Percentiles rank a stretch among this genome's conserved stretches.
Conservation (phyloP, 2,113 vertebrate species). For the Ceratotherium simum region DNA sequence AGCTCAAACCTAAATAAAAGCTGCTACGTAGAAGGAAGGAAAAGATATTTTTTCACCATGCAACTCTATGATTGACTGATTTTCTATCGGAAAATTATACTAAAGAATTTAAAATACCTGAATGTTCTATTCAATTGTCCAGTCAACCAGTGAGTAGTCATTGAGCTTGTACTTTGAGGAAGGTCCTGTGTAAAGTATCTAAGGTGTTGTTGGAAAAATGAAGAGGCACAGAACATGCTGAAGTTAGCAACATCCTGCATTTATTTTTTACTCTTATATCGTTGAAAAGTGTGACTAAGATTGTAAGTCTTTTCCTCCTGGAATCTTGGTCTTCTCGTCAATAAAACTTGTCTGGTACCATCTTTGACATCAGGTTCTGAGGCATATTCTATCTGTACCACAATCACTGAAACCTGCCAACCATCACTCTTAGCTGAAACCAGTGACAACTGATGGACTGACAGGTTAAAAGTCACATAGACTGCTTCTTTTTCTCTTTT, state of each 20-base stretch:
- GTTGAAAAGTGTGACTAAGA: conserved; percentile 7
- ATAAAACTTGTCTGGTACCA: neutral
- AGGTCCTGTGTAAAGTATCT: neutral
- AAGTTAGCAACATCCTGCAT: neutral
- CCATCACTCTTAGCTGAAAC: neutral
- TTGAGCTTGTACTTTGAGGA: conserved; percentile 1
- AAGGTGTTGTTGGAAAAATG: neutral
- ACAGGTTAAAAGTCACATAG: neutral
- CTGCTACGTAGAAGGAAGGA: conserved; percentile 63
- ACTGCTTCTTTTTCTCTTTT: neutral
- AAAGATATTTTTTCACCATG: conserved; percentile 38
- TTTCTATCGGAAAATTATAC: conserved; percentile 26
- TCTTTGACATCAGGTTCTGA: neutral
- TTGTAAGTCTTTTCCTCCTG: neutral
- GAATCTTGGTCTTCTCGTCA: neutral
- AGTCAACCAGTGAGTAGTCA: neutral
- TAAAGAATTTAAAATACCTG: conserved; percentile 30
- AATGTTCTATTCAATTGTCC: neutral
- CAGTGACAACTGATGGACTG: neutral
- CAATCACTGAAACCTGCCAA: neutral
- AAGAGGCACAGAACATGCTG: neutral
- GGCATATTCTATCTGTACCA: neutral
- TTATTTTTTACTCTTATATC: neutral
- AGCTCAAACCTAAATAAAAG: conserved; percentile 70
- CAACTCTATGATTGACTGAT: neutral